phyloP scores from a whole-genome alignment of 2,888 invertebrate genomes.

The Drosophila atroscutellata region DNA sequence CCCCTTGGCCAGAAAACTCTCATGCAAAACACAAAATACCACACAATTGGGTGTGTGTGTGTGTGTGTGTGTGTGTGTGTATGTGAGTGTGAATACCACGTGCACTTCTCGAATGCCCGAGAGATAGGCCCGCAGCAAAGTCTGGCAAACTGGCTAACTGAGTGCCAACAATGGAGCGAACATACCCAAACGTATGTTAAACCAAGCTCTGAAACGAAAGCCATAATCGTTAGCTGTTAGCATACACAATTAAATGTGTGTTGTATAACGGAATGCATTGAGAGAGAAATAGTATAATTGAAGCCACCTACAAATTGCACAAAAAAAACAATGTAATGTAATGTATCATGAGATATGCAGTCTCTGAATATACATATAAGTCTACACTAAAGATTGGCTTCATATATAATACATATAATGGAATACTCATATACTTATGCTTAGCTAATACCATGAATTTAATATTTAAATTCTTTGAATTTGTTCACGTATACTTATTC shows the following conservation, averaged over 20 bases:
- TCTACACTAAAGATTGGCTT: not conserved
- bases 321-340: not conserved
- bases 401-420: not conserved
- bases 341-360: not conserved
- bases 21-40: constrained; percentile 1
- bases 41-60: constrained; percentile 5
- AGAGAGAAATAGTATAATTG: not conserved
- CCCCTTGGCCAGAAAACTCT: constrained; percentile 13
- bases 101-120: constrained; percentile 24
- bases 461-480: not conserved
- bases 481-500: not conserved
- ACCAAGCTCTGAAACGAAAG: constrained; percentile 11
- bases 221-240: constrained; percentile 27
- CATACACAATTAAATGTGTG: constrained; percentile 13
- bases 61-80: constrained; percentile 15
- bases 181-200: constrained; percentile 30
- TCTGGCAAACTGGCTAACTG: constrained; percentile 9
- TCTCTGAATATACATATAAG: not conserved
- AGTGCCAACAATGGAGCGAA: constrained; percentile 4
- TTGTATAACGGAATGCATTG: not conserved
- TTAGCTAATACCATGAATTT: not conserved
- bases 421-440: not conserved
- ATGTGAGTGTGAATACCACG: constrained; percentile 30
- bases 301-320: constrained; percentile 12
- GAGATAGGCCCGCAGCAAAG: not conserved